These are phyloP conservation scores for Caenorhabditis sp. DNA, from an alignment of 2,888 invertebrate species.

Conservation along the genomic window DNA sequence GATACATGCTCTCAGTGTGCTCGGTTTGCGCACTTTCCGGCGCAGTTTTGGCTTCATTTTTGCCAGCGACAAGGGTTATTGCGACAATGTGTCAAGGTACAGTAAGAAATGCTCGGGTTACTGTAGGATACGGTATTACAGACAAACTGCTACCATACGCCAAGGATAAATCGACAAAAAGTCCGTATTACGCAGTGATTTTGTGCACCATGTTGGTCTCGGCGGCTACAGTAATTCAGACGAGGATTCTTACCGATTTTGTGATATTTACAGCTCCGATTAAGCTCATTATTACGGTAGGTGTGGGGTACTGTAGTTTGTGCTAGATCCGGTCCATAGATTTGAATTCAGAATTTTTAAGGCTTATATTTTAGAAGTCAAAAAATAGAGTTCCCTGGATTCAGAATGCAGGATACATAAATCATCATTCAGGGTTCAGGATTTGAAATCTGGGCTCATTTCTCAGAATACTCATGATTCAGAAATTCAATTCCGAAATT, in stretches of 20 bases:
- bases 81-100: slow-evolving; percentile 40
- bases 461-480: too few species aligned
- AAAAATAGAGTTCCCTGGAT: too few species aligned
- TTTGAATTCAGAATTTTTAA: too few species aligned
- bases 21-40: slow-evolving; percentile 56
- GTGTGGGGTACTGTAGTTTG: neutral
- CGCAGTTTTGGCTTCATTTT: slow-evolving; percentile 40
- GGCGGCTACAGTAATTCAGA: slow-evolving; percentile 28
- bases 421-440: too few species aligned
- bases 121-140: slow-evolving; percentile 40
- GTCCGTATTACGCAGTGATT: slow-evolving; percentile 38
- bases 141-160: slow-evolving; percentile 25
- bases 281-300: slow-evolving; percentile 34
- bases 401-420: too few species aligned
- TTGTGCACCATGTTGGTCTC: slow-evolving; percentile 37
- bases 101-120: too few species aligned
- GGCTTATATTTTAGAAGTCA: too few species aligned
- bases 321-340: neutral
- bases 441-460: too few species aligned
- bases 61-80: slow-evolving; percentile 48
- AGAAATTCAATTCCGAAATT: too few species aligned
- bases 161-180: slow-evolving; percentile 35
- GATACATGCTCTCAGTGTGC: slow-evolving; percentile 55
- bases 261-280: slow-evolving; percentile 40
- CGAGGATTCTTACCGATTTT: slow-evolving; percentile 31